Conservation (phyloP, 2,797 vertebrate species). For the Chaetophractus vellerosus region DNA sequence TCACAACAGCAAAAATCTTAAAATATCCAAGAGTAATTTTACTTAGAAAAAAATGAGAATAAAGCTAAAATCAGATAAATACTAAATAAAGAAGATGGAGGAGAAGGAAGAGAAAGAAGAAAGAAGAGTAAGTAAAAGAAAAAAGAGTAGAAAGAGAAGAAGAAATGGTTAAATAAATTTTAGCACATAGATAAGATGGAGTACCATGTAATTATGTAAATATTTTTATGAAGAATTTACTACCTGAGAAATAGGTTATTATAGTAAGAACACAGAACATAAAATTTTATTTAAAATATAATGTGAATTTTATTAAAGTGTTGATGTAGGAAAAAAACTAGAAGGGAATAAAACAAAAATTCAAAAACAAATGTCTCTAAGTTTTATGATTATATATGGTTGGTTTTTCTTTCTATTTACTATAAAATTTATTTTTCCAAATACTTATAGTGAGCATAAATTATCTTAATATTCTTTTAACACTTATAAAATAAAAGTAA, state of each 20-base stretch:
- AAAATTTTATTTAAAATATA: neutral
- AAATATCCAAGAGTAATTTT: neutral
- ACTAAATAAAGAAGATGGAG: neutral
- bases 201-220: neutral
- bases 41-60: neutral
- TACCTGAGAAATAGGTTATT: neutral
- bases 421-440: neutral
- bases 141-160: neutral
- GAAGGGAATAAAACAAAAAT: conserved; percentile 8
- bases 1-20: neutral
- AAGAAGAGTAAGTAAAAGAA: neutral
- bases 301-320: conserved; percentile 23
- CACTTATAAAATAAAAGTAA: neutral
- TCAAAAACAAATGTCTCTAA: neutral
- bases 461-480: conserved; percentile 16
- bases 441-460: neutral
- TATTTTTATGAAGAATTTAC: neutral
- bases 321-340: neutral
- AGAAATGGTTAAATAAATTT: neutral
- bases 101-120: neutral
- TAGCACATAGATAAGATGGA: neutral
- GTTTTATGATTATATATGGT: neutral
- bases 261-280: neutral
- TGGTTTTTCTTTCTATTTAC: neutral
- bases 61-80: neutral